Evolutionary conservation across 2,797 vertebrate genomes (phyloP).

Genomic region (Chelidonichthys spinosus): DNA sequence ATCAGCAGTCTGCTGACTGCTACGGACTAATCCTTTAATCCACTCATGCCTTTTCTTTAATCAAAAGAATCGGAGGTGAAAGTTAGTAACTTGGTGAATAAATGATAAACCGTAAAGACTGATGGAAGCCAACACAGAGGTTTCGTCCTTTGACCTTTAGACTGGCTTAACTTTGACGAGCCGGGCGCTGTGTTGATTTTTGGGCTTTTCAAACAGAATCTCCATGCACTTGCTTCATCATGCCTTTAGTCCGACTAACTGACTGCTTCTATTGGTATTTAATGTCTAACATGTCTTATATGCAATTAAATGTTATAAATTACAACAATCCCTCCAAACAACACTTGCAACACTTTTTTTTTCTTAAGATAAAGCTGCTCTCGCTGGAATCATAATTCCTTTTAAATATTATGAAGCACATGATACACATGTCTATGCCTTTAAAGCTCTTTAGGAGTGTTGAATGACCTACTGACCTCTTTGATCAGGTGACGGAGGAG

Average conservation of each 20-base stretch:
- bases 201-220: conserved; percentile 18
- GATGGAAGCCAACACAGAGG: conserved; percentile 40
- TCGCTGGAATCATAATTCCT: not conserved
- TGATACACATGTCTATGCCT: not conserved
- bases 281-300: too few species aligned
- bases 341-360: not conserved
- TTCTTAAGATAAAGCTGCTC: not conserved
- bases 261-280: not conserved
- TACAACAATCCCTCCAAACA: not conserved
- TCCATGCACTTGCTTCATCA: not conserved
- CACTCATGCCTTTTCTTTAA: conserved; percentile 45
- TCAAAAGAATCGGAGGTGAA: conserved; percentile 30
- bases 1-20: conserved; percentile 33
- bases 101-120: conserved; percentile 49
- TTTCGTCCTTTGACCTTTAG: conserved; percentile 71
- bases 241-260: not conserved
- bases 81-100: conserved; percentile 19
- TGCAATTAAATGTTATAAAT: too few species aligned
- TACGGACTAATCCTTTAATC: conserved; percentile 73
- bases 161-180: conserved; percentile 59
- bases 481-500: conserved; percentile 41
- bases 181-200: conserved; percentile 30
- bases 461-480: conserved; percentile 55
- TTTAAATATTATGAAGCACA: not conserved
- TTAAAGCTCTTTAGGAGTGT: not conserved